phyloP scores from a whole-genome alignment of 2,888 invertebrate species.

The Bibio marci region DNA sequence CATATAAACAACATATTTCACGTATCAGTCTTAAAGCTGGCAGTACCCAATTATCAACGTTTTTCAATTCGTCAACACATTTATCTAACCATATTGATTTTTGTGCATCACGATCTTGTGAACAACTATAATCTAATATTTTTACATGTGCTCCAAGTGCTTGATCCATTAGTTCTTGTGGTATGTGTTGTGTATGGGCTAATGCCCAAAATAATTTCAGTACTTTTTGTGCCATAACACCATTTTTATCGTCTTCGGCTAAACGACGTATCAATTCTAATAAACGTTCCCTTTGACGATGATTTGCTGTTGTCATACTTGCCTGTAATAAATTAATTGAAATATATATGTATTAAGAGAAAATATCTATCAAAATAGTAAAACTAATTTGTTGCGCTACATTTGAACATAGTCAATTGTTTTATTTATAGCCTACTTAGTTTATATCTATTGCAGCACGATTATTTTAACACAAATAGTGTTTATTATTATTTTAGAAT shows the following conservation, averaged over 20 bases:
- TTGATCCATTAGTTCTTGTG: constrained; percentile 94
- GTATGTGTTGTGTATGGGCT: constrained; percentile 89
- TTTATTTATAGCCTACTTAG: too few relatives aligned
- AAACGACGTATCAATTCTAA: constrained; percentile 85
- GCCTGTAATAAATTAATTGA: constrained; percentile 32
- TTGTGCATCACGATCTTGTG: constrained; percentile 90
- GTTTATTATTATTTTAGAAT: too few relatives aligned
- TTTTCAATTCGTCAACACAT: constrained; percentile 88
- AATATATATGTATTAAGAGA: not conserved
- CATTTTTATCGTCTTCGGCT: constrained; percentile 97
- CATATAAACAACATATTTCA: constrained; percentile 89
- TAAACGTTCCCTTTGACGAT: constrained; percentile 88
- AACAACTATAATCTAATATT: constrained; percentile 94
- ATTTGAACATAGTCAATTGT: constrained; percentile 6
- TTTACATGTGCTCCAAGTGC: constrained; percentile 89
- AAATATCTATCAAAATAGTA: not conserved
- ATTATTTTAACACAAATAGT: too few relatives aligned
- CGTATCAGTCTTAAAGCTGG: constrained; percentile 90
- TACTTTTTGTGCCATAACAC: constrained; percentile 96
- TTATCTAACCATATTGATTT: constrained; percentile 91
- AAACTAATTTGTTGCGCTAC: not conserved
- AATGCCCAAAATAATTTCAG: constrained; percentile 91
- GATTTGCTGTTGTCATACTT: constrained; percentile 91
- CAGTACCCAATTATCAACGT: constrained; percentile 77
- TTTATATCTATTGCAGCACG: too few relatives aligned